Evolutionary conservation across 2,797 vertebrate genomes (phyloP).

Genomic region (Xyrichtys novacula): DNA sequence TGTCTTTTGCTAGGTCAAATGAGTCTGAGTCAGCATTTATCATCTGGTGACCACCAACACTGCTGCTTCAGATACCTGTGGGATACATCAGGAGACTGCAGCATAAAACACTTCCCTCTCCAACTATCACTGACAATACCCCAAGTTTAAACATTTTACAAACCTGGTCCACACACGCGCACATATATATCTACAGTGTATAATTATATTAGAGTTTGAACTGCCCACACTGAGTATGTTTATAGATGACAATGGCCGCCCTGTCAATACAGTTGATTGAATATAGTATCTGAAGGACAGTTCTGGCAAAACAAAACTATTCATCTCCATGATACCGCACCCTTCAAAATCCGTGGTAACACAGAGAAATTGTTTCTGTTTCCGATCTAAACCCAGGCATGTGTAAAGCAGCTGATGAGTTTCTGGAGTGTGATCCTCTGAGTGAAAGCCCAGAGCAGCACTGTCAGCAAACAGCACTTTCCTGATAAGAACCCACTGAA

Average conservation of each 20-base stretch:
- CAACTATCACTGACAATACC: too few relatives aligned
- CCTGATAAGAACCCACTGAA: constrained; percentile 50
- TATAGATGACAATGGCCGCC: background rate
- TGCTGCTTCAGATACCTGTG: too few relatives aligned
- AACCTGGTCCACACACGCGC: too few relatives aligned
- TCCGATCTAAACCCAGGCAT: constrained; percentile 19
- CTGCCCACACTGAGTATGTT: too few relatives aligned
- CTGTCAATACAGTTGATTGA: background rate
- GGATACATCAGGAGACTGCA: too few relatives aligned
- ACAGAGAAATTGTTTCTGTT: constrained; percentile 7
- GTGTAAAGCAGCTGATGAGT: constrained; percentile 41
- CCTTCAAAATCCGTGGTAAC: constrained; percentile 7
- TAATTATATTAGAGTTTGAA: too few relatives aligned
- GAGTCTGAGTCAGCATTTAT: too few relatives aligned
- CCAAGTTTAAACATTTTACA: background rate
- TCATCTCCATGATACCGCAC: background rate
- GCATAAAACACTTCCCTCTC: too few relatives aligned
- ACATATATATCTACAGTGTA: too few relatives aligned
- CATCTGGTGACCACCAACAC: too few relatives aligned
- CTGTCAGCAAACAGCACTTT: constrained; percentile 50
- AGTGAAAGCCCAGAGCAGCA: constrained; percentile 33
- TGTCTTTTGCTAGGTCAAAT: too few relatives aligned
- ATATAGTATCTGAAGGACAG: background rate
- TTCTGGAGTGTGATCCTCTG: constrained; percentile 16
- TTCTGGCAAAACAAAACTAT: background rate